A percentile compares a stretch with the other conserved stretches of the same genome.
phyloP scores from a whole-genome alignment of 2,113 vertebrate genomes.

The Hiodon tergisus region DNA sequence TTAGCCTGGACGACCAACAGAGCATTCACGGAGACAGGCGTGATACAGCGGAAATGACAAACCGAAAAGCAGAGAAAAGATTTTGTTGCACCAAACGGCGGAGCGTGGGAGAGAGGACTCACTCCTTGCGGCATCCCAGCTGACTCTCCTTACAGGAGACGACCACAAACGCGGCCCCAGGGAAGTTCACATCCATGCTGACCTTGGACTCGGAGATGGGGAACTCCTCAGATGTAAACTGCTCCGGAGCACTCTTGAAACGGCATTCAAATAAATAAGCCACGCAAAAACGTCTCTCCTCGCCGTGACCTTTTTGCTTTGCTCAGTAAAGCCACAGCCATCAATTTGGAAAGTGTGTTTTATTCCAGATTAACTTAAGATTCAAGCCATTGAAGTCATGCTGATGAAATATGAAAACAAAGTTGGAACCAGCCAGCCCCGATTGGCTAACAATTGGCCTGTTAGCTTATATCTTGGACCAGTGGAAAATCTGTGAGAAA shows the following conservation, averaged over 20 bases:
- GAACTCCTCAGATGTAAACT: slow-evolving; percentile 93
- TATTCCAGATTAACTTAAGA: too few species aligned
- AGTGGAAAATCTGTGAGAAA: too few species aligned
- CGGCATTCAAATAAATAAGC: slow-evolving; percentile 35
- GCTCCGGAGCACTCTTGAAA: slow-evolving; percentile 82
- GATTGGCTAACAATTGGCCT: too few species aligned
- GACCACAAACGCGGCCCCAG: slow-evolving; percentile 88
- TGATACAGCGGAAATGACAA: background rate
- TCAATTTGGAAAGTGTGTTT: too few species aligned
- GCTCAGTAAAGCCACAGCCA: background rate
- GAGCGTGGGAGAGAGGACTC: slow-evolving; percentile 42
- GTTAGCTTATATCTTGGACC: too few species aligned
- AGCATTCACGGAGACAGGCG: background rate
- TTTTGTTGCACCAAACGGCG: background rate
- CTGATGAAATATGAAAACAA: too few species aligned
- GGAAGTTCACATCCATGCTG: slow-evolving; percentile 95
- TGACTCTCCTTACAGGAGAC: slow-evolving; percentile 95
- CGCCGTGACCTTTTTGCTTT: background rate
- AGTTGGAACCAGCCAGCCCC: too few species aligned
- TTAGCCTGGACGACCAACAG: background rate
- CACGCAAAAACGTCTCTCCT: background rate
- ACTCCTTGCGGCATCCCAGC: slow-evolving; percentile 94
- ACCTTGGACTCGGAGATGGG: slow-evolving; percentile 91
- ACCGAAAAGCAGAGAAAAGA: background rate
- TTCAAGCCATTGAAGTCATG: too few species aligned